Evolutionary conservation across 1,140 invertebrate species (phyloP).

Genomic region (Venturia canescens): DNA sequence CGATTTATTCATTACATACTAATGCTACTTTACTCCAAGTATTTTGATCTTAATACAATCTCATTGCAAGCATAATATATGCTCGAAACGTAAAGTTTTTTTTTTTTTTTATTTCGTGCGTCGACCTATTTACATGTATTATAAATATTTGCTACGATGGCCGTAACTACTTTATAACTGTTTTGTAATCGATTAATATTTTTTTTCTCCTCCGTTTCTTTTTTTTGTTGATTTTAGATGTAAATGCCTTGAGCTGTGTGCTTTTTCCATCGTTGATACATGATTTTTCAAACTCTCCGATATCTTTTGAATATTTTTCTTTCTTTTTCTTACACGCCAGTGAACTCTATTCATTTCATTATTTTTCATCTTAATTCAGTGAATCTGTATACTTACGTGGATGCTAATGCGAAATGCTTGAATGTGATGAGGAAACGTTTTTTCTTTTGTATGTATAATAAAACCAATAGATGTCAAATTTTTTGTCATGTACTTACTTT

Average conservation of each 20-base stretch:
- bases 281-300: not conserved
- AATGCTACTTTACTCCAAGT: slow-evolving; percentile 24
- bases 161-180: slow-evolving; percentile 34
- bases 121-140: not conserved
- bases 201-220: not conserved
- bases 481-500: not conserved
- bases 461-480: not conserved
- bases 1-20: slow-evolving; percentile 17
- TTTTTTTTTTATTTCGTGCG: not conserved
- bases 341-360: not conserved
- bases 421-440: not conserved
- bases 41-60: slow-evolving; percentile 16
- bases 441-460: slow-evolving; percentile 1
- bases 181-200: slow-evolving; percentile 16
- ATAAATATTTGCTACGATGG: slow-evolving; percentile 25
- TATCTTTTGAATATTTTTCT: not conserved
- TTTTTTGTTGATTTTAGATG: slow-evolving; percentile 12
- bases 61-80: not conserved
- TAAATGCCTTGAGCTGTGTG: not conserved
- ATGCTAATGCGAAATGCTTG: not conserved
- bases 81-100: not conserved
- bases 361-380: no score
- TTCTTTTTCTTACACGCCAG: not conserved
- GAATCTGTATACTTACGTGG: not conserved
- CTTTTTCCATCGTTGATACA: not conserved